Base-by-base conservation (phyloP, 2,113 vertebrate species). In the Lucifuga dentata region DNA sequence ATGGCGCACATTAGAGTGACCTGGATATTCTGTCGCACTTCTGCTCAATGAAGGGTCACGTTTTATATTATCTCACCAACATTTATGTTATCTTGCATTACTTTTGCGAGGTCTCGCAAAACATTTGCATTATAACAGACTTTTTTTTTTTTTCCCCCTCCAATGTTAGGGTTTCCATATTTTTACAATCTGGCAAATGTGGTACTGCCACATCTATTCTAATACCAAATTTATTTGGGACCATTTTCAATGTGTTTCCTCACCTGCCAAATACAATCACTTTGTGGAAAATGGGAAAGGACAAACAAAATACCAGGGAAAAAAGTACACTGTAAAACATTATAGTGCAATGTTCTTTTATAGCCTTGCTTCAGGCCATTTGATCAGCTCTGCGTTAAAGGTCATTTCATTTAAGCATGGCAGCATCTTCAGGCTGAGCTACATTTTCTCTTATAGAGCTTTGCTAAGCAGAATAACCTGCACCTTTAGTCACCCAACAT, bases 381-480 rank as follows among this genome's bases (percentile, higher is more conserved):
- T 86, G 87, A 89, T 88, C 89, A 84, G 82, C 87, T 88, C 68
- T 55, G 78, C 80, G 48, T 83, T 89, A 86, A 90, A 89, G 87
- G 87, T 90, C 87, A 83, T 87, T 87, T 82, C 83, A 70, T 86
- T 84, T 85, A 85, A 77, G 77, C 75, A 40, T 62, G 58, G 78
- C 73, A 53, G 69, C 61, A 36, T 76, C 69, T 88, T 76, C 66
- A 43, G 72, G 45, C 69, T 13, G 16, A 51, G 49, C 69, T 73
- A 61, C 44, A 66, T 32, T 64, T 73, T 66, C 5, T 5, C 59
- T 43, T 68, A 53, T 20, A 35, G 62, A 49, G 39, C 20, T 15
- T 43, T 50, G 66, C 68, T 70, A 63, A 78, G 68, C 67, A 86
- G 59, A 79, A 78, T 59, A 79, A 81, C 62, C 65, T 46, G 40